Evolutionary conservation across 2,797 vertebrate genomes (phyloP).

Genomic region (Gymnothorax reevesii): DNA sequence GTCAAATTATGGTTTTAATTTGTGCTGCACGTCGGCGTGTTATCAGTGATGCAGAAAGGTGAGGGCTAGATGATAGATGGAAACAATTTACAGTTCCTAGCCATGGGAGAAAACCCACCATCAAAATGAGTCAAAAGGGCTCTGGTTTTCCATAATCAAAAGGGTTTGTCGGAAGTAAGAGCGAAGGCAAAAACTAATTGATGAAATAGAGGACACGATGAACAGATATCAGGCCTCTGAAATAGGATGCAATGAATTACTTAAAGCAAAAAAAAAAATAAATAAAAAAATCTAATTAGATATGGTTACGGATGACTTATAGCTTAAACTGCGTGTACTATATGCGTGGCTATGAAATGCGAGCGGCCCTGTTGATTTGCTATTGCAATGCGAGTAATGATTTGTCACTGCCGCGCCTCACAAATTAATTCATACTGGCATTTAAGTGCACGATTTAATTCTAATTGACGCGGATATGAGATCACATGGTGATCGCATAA

Average conservation of each 20-base stretch:
- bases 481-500: slow-evolving; percentile 4
- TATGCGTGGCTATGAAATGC: background rate
- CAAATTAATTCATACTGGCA: background rate
- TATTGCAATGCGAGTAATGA: background rate
- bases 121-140: too few relatives aligned
- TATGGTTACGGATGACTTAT: background rate
- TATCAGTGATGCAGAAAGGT: background rate
- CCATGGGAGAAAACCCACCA: background rate
- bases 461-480: background rate
- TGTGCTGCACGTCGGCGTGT: background rate
- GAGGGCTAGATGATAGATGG: background rate
- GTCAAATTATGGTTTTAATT: background rate
- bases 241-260: background rate
- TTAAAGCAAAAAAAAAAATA: too few relatives aligned
- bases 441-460: background rate
- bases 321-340: background rate
- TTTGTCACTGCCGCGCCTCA: background rate
- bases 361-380: background rate
- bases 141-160: too few relatives aligned
- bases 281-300: background rate
- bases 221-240: background rate
- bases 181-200: background rate
- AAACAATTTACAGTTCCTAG: background rate
- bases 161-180: background rate
- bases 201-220: background rate